These are phyloP conservation scores for Chironomus tepperi DNA, from an alignment of 1,140 invertebrate genomes.

Conservation along the genomic window DNA sequence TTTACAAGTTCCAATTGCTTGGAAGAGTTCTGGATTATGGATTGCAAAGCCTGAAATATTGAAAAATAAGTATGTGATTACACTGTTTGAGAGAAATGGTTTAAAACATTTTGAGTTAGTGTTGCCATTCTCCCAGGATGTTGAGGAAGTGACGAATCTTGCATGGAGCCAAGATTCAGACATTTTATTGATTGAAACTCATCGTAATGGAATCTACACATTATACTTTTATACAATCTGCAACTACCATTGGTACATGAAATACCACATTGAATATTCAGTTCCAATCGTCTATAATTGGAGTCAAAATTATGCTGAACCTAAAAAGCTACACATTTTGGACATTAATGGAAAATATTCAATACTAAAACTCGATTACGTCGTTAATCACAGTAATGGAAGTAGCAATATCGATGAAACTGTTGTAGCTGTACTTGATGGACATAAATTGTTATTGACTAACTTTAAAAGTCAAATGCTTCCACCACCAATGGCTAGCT, in stretches of 20 bases:
- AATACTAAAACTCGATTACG: constrained; percentile 38
- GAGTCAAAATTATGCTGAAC: constrained; percentile 49
- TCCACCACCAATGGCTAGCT: constrained; percentile 75
- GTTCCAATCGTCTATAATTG: constrained; percentile 48
- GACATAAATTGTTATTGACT: constrained; percentile 60
- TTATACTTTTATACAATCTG: constrained; percentile 71
- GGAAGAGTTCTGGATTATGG: constrained; percentile 72
- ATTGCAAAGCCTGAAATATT: constrained; percentile 62
- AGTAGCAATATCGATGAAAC: constrained; percentile 45
- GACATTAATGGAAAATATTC: constrained; percentile 46
- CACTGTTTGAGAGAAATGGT: constrained; percentile 90
- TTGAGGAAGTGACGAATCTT: constrained; percentile 50
- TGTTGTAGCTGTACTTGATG: constrained; percentile 69
- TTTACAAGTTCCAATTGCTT: constrained; percentile 58
- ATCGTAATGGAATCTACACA: constrained; percentile 35
- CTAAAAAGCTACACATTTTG: constrained; percentile 52
- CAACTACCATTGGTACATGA: constrained; percentile 89
- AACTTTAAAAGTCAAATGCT: constrained; percentile 61
- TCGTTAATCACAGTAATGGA: constrained; percentile 46
- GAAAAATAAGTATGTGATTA: constrained; percentile 60
- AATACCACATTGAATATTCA: constrained; percentile 56
- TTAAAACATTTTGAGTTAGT: constrained; percentile 74
- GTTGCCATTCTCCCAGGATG: constrained; percentile 51
- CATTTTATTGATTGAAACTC: constrained; percentile 56
- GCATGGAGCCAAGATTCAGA: constrained; percentile 73